Evolutionary conservation across 2,113 vertebrate genomes (phyloP).

Genomic region (Mohoua ochrocephala): DNA sequence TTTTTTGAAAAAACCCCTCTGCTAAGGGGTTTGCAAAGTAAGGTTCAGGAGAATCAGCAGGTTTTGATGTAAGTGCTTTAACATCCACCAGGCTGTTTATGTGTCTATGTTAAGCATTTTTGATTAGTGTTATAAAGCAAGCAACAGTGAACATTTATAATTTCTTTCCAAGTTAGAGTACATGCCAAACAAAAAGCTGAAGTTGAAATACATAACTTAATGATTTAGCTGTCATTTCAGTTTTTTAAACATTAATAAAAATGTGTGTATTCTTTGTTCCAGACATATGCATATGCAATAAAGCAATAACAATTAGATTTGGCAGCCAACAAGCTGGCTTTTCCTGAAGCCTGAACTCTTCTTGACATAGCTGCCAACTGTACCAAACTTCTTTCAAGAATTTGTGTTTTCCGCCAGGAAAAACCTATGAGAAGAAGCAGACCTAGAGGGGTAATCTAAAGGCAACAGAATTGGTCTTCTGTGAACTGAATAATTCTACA

Average conservation of each 20-base stretch:
- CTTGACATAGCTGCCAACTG: background rate
- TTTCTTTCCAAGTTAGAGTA: background rate
- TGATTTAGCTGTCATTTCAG: background rate
- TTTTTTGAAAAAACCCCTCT: background rate
- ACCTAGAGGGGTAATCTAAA: background rate
- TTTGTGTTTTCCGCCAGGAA: background rate
- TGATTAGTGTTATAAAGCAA: background rate
- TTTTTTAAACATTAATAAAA: background rate
- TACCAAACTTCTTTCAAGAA: background rate
- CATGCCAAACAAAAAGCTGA: background rate
- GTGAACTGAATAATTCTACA: background rate
- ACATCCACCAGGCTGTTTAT: background rate
- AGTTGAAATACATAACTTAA: background rate
- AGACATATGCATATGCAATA: background rate
- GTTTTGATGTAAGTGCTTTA: background rate
- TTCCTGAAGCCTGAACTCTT: background rate
- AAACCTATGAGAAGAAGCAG: background rate
- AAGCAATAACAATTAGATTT: background rate
- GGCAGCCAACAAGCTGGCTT: background rate
- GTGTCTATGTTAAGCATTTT: background rate
- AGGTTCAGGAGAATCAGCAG: background rate
- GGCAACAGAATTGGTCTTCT: background rate
- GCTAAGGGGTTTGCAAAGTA: background rate
- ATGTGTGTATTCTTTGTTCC: background rate
- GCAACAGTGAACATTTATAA: background rate